Conservation (phyloP, 2,113 vertebrate species). For the Condylura cristata region DNA sequence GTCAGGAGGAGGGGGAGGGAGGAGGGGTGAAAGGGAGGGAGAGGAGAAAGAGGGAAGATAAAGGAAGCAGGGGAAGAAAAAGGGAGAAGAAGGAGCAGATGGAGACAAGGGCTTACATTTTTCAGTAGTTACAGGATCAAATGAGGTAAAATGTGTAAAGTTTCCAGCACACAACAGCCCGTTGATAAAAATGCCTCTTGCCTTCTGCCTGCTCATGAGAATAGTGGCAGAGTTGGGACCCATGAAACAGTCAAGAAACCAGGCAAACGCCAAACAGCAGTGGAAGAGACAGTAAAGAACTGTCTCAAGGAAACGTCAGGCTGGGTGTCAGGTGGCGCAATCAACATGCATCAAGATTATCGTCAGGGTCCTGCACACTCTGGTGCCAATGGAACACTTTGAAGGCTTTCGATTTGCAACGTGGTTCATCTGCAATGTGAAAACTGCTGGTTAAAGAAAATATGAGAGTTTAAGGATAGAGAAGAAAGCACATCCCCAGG, state of each 20-base stretch:
- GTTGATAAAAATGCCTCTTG: not conserved
- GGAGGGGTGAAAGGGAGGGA: not conserved
- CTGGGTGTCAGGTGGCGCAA: not conserved
- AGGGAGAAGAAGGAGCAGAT: not conserved
- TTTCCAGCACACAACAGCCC: not conserved
- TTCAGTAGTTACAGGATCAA: not conserved
- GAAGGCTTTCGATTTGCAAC: not conserved
- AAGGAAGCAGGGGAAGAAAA: not conserved
- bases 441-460: conserved; percentile 62
- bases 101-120: not conserved
- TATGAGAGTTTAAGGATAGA: conserved; percentile 43
- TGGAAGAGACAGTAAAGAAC: not conserved
- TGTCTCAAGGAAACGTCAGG: not conserved
- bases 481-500: conserved; percentile 74
- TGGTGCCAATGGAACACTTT: not conserved
- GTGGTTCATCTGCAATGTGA: conserved; percentile 16
- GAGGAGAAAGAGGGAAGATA: not conserved
- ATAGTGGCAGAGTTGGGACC: not conserved
- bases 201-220: not conserved
- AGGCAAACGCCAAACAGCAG: not conserved
- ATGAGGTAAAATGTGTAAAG: not conserved
- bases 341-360: accelerated
- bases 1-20: not conserved
- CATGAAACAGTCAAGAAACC: not conserved
- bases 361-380: not conserved